Evolutionary conservation across 2,888 invertebrate genomes (phyloP).

Genomic region (Synergus laeviventris): DNA sequence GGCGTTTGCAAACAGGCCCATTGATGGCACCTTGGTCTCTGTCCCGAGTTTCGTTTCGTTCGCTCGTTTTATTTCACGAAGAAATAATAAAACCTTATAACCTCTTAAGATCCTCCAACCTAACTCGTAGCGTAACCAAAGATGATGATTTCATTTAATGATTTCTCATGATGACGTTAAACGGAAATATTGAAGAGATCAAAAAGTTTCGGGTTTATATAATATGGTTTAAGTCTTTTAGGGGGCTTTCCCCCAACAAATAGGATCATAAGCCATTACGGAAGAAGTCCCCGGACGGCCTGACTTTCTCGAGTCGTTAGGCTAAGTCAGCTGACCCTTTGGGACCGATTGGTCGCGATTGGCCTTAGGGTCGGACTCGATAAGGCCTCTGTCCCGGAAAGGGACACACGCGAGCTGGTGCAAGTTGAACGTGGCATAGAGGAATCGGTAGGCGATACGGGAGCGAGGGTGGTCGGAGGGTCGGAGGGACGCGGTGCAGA

Average conservation of each 20-base stretch:
- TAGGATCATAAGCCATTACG: not conserved
- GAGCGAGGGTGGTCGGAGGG: constrained; percentile 66
- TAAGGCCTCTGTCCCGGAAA: constrained; percentile 50
- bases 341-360: constrained; percentile 16
- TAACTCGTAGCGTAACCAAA: no score
- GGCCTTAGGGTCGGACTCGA: constrained; percentile 39
- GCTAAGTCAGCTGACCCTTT: constrained; percentile 30
- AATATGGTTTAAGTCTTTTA: not conserved
- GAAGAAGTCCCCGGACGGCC: not conserved
- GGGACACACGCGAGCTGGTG: constrained; percentile 53
- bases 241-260: not conserved
- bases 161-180: not conserved
- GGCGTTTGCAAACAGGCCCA: constrained; percentile 21
- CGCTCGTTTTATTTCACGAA: not conserved
- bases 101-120: not conserved
- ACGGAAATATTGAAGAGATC: not conserved
- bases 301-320: constrained; percentile 37
- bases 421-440: constrained; percentile 64
- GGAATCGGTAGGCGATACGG: constrained; percentile 69
- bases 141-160: no score
- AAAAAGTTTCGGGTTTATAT: not conserved
- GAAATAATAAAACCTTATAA: constrained; percentile 25
- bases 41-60: not conserved
- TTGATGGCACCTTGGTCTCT: constrained; percentile 19
- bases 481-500: constrained; percentile 52